A percentile compares a stretch with the other conserved stretches of the same genome.
Evolutionary conservation across 1,140 invertebrate species (phyloP).

Genomic region (Rhagoletis pomonella): DNA sequence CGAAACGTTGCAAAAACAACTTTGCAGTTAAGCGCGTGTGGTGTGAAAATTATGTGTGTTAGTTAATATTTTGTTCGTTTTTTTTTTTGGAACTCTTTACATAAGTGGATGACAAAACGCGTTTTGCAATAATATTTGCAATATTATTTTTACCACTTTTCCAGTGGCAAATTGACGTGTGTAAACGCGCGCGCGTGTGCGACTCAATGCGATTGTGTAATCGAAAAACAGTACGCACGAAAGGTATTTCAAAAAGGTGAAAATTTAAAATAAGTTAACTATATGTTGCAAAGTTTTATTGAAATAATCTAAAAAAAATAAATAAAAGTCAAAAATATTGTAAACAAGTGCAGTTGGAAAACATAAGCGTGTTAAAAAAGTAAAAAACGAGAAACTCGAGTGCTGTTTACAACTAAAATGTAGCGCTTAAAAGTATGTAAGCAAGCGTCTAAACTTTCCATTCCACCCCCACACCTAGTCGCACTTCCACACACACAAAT

Average conservation of each 20-base stretch:
- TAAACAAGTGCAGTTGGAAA: neutral
- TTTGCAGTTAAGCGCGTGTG: neutral
- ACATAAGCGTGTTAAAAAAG: neutral
- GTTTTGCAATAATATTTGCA: slow-evolving; percentile 23
- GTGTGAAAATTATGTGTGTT: neutral
- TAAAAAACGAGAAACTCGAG: neutral
- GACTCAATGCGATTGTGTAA: slow-evolving; percentile 1
- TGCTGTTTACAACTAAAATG: slow-evolving; percentile 21
- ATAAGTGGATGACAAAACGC: neutral
- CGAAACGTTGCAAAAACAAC: neutral
- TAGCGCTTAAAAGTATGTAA: slow-evolving; percentile 52
- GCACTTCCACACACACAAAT: neutral
- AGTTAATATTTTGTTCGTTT: neutral
- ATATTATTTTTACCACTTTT: slow-evolving; percentile 30
- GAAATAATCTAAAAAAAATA: neutral
- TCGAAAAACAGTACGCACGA: neutral
- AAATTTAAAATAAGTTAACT: neutral
- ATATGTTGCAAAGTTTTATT: neutral
- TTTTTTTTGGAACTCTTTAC: neutral
- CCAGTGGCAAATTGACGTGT: neutral
- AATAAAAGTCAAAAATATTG: neutral
- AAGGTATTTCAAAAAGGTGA: neutral
- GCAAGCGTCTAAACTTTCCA: neutral
- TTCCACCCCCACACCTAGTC: neutral
- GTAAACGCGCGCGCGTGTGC: slow-evolving; percentile 34